A percentile compares a stretch with the other conserved stretches of the same genome.
Evolutionary conservation across 2,888 invertebrate species (phyloP).

Genomic region (Sympetrum striolatum): DNA sequence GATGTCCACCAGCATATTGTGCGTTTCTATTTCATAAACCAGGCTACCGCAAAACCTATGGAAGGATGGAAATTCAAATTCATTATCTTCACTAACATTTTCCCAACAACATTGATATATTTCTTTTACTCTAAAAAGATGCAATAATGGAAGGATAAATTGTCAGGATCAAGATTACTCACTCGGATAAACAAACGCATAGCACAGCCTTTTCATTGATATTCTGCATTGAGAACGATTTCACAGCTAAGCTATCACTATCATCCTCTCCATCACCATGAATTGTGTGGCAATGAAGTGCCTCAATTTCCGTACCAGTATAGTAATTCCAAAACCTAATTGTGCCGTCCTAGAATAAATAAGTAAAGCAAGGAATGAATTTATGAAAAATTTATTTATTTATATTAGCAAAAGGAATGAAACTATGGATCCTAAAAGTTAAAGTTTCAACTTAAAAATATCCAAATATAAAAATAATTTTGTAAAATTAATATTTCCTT

Average conservation of each 20-base stretch:
- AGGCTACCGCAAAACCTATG: conserved; percentile 13
- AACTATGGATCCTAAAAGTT: too few relatives aligned
- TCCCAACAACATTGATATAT: background rate
- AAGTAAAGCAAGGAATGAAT: background rate
- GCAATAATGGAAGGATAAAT: background rate
- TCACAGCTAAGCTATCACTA: background rate
- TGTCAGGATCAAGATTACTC: background rate
- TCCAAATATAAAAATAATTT: too few relatives aligned
- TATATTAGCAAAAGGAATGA: too few relatives aligned
- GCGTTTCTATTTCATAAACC: conserved; percentile 11
- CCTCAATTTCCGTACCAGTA: conserved; percentile 65
- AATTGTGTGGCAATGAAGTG: conserved; percentile 57
- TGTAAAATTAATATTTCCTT: too few relatives aligned
- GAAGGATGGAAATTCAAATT: too few relatives aligned
- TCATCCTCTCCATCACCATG: conserved; percentile 1
- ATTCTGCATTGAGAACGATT: conserved; percentile 8
- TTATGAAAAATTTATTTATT: too few relatives aligned
- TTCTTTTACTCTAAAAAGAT: too few relatives aligned
- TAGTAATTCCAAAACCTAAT: conserved; percentile 76
- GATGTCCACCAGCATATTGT: conserved; percentile 14
- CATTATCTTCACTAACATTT: too few relatives aligned
- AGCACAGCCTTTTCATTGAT: conserved; percentile 24
- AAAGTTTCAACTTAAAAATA: too few relatives aligned
- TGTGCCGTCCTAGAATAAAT: conserved; percentile 65
- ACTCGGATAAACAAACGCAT: conserved; percentile 24